Evolutionary conservation across 2,888 invertebrate genomes (phyloP).

Genomic region (Andrena trimmerana): DNA sequence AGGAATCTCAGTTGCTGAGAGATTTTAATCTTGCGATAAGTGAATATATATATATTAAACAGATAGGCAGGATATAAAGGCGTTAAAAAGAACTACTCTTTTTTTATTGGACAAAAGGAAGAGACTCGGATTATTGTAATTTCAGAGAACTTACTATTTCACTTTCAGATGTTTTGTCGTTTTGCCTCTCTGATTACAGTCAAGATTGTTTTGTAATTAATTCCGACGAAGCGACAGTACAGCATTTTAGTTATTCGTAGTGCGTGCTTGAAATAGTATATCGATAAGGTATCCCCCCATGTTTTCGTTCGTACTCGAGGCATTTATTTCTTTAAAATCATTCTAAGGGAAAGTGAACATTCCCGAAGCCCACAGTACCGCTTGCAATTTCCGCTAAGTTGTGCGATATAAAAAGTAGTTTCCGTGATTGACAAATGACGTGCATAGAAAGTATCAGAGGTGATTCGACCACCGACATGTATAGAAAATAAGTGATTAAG

Average conservation of each 20-base stretch:
- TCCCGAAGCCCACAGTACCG: not conserved
- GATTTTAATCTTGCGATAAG: conserved; percentile 44
- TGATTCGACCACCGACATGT: conserved; percentile 30
- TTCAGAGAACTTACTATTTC: conserved; percentile 51
- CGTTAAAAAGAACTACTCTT: conserved; percentile 35
- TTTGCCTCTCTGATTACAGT: conserved; percentile 18
- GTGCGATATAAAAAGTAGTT: conserved; percentile 25
- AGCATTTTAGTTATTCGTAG: conserved; percentile 53
- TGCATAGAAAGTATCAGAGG: conserved; percentile 33
- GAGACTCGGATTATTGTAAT: conserved; percentile 12
- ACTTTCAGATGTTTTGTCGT: conserved; percentile 57
- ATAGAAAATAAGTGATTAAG: conserved; percentile 42
- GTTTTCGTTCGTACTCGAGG: not conserved
- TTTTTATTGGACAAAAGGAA: conserved; percentile 6
- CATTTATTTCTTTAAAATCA: conserved; percentile 24
- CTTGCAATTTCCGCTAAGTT: conserved; percentile 10
- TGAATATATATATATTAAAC: conserved; percentile 29
- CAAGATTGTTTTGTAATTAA: not conserved
- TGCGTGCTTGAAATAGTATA: conserved; percentile 1
- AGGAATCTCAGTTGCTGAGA: conserved; percentile 55
- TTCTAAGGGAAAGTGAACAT: not conserved
- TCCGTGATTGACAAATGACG: conserved; percentile 8
- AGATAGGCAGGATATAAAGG: conserved; percentile 24
- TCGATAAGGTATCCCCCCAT: not conserved
- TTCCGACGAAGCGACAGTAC: not conserved